Conservation (phyloP, 2,888 invertebrate genomes). For the Euzophera pinguis region DNA sequence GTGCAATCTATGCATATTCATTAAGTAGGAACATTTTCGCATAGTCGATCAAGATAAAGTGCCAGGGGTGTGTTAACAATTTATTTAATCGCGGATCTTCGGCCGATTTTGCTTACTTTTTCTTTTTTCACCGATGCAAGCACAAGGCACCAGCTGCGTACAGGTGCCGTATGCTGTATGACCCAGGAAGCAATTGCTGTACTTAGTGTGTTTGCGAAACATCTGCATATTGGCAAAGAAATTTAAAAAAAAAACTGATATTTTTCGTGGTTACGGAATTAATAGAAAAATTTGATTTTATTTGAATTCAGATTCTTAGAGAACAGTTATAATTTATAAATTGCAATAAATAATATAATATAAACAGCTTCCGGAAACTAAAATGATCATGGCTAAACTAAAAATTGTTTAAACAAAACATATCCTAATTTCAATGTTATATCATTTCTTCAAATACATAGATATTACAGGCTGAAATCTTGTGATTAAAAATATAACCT, state of each 20-base stretch:
- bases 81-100: constrained; percentile 60
- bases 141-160: constrained; percentile 50
- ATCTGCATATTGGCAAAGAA: constrained; percentile 32
- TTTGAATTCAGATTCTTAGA: too few relatives aligned
- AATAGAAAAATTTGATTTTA: too few relatives aligned
- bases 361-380: too few relatives aligned
- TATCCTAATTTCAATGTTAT: too few relatives aligned
- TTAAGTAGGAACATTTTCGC: constrained; percentile 38
- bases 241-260: background rate
- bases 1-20: constrained; percentile 59
- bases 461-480: too few relatives aligned
- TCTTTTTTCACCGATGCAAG: constrained; percentile 25
- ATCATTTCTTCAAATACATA: too few relatives aligned
- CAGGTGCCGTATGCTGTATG: constrained; percentile 55
- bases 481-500: too few relatives aligned
- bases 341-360: too few relatives aligned
- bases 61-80: constrained; percentile 62
- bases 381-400: too few relatives aligned
- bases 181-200: constrained; percentile 53
- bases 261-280: background rate
- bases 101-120: constrained; percentile 37
- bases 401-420: too few relatives aligned
- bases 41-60: constrained; percentile 59
- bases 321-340: too few relatives aligned
- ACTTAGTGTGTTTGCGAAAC: constrained; percentile 28